phyloP scores from a whole-genome alignment of 2,113 vertebrate genomes.

The Nothocercus julius region DNA sequence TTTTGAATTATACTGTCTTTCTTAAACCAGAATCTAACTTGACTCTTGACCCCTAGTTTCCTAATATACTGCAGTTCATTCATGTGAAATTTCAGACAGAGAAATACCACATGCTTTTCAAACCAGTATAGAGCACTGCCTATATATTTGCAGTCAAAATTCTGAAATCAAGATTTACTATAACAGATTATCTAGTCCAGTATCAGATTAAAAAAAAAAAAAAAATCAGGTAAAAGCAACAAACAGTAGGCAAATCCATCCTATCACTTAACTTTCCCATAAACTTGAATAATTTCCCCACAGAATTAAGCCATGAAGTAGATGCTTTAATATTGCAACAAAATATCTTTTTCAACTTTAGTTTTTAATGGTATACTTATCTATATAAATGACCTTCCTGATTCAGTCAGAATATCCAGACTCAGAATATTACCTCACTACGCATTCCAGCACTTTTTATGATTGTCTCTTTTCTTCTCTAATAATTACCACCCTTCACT shows the following conservation, averaged over 20 bases:
- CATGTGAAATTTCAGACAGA: not conserved
- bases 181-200: not conserved
- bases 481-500: not conserved
- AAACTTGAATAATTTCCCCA: not conserved
- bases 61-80: not conserved
- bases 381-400: not conserved
- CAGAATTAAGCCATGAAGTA: not conserved
- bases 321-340: not conserved
- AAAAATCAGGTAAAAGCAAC: not conserved
- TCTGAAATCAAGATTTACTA: not conserved
- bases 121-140: not conserved
- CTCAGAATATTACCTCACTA: not conserved
- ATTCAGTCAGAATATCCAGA: not conserved
- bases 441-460: not conserved
- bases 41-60: not conserved
- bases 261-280: not conserved
- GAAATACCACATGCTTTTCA: not conserved
- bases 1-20: not conserved
- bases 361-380: not conserved
- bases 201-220: not conserved
- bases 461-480: not conserved
- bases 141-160: not conserved
- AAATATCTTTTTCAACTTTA: not conserved
- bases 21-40: not conserved
- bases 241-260: not conserved